Evolutionary conservation across 2,797 vertebrate species (phyloP).

Genomic region (Sebastes taczanowskii): DNA sequence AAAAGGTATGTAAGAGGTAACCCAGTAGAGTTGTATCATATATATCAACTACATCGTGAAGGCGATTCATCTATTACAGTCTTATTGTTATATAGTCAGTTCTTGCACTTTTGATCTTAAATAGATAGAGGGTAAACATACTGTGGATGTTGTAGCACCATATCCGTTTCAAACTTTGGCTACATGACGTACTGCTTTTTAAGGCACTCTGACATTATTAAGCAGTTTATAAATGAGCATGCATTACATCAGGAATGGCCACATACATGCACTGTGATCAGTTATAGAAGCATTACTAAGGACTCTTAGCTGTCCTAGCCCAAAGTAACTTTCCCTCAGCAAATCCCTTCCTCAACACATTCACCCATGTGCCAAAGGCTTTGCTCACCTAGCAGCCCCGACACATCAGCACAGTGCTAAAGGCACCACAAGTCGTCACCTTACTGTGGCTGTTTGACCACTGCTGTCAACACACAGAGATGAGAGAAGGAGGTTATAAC

Average conservation of each 20-base stretch:
- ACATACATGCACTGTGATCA: not conserved
- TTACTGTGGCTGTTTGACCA: slow-evolving; percentile 48
- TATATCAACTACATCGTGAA: no score
- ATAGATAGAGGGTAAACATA: no score
- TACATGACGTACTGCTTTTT: not conserved
- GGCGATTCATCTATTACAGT: no score
- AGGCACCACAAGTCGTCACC: slow-evolving; percentile 42
- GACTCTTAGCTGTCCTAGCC: not conserved
- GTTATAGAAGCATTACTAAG: not conserved
- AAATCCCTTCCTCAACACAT: slow-evolving; percentile 5
- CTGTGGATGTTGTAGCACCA: no score
- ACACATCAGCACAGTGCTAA: slow-evolving; percentile 28
- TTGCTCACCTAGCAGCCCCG: slow-evolving; percentile 16
- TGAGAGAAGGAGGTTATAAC: slow-evolving; percentile 41
- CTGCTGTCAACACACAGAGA: slow-evolving; percentile 58
- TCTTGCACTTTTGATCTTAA: no score
- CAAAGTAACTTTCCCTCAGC: not conserved
- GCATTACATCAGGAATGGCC: not conserved
- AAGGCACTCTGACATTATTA: not conserved
- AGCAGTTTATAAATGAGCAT: not conserved
- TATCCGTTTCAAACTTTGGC: no score
- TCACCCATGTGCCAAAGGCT: slow-evolving; percentile 31
- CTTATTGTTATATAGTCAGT: no score
- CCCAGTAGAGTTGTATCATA: no score
- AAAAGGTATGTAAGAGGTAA: no score